Percentiles rank a stretch among this genome's conserved stretches.
phyloP scores from a whole-genome alignment of 2,888 invertebrate species.

The Lottia gigantea region DNA sequence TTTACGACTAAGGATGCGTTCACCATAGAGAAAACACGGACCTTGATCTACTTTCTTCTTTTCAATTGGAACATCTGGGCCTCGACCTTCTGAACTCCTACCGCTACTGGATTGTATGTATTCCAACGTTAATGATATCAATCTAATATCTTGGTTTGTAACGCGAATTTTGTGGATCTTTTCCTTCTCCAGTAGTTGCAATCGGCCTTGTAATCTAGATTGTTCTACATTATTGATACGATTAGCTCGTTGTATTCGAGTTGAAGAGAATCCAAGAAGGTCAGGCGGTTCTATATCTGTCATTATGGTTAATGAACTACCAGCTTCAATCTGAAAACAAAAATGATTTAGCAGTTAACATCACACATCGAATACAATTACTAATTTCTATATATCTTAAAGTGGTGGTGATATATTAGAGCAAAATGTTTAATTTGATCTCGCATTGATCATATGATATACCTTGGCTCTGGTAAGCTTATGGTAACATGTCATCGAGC shows the following conservation, averaged over 20 bases:
- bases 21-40: constrained; percentile 61
- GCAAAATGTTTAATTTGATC: too few species aligned
- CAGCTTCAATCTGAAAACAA: too few species aligned
- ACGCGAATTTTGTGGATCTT: constrained; percentile 49
- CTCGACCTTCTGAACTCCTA: constrained; percentile 55
- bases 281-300: constrained; percentile 38
- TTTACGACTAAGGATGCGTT: constrained; percentile 55
- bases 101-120: constrained; percentile 62
- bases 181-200: constrained; percentile 57
- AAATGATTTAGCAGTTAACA: too few species aligned
- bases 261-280: constrained; percentile 47
- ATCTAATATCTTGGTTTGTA: constrained; percentile 60
- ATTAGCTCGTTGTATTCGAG: constrained; percentile 56
- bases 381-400: too few species aligned
- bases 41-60: constrained; percentile 33
- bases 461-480: too few species aligned
- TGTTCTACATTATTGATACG: constrained; percentile 61
- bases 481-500: too few species aligned
- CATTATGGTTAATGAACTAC: constrained; percentile 32
- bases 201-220: constrained; percentile 43
- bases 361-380: too few species aligned
- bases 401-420: too few species aligned
- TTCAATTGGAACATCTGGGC: constrained; percentile 36
- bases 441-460: too few species aligned
- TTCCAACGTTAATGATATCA: constrained; percentile 57